Conservation (phyloP, 2,113 vertebrate species). For the Trichechus manatus region DNA sequence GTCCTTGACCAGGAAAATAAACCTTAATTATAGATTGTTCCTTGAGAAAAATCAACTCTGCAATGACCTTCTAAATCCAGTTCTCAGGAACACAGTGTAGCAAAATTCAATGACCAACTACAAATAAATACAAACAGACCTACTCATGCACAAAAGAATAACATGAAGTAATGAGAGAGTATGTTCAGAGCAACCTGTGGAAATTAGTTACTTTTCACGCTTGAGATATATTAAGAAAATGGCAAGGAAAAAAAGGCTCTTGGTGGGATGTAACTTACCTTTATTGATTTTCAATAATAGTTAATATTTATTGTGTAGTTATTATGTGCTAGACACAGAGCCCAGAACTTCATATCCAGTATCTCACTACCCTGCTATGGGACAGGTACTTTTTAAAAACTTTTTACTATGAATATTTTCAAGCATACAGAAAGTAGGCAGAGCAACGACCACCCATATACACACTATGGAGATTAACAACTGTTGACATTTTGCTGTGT, state of each 20-base stretch:
- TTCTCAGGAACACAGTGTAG: neutral
- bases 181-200: neutral
- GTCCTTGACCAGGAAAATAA: constrained; percentile 13
- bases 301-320: neutral
- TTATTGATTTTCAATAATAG: neutral
- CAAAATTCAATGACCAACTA: constrained; percentile 21
- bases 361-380: neutral
- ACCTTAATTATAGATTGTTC: neutral
- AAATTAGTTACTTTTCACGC: neutral
- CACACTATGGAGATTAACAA: neutral
- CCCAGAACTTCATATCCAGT: neutral
- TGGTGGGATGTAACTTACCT: neutral
- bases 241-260: neutral
- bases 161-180: neutral
- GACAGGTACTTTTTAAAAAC: neutral
- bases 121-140: neutral
- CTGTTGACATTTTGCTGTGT: constrained; percentile 3
- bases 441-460: constrained; percentile 4
- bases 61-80: neutral
- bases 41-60: constrained; percentile 14
- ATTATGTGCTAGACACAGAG: neutral
- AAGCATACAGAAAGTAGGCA: constrained; percentile 9
- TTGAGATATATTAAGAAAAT: constrained; percentile 11
- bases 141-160: neutral
- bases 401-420: constrained; percentile 39